Base-by-base conservation (phyloP, 1,140 invertebrate species). In the Papilio machaon region DNA sequence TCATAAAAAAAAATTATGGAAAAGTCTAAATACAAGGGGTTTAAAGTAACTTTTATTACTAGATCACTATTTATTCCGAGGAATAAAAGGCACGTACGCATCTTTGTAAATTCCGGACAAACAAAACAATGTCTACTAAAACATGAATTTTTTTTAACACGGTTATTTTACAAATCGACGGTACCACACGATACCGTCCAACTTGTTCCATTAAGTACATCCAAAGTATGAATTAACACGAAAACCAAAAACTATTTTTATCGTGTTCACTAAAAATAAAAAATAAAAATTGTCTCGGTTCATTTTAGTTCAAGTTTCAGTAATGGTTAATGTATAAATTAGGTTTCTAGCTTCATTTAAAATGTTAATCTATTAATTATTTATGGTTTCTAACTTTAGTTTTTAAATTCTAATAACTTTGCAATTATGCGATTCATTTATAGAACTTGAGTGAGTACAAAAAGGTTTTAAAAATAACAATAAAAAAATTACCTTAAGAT, bases 151-250 rank as follows among this genome's bases (percentile, higher is more conserved):
- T 58, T 49, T 15, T 52, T 58, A 52, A 35, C 49, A 38, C 30
- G 17, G 11, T 23, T 49, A 77, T 23, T 17, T 60, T 8, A n/a
- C 11, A 19, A 78, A 64, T 79, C 77, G 77, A 79, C 67, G 54
- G 77, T 79, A 79, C 77, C 54, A 79, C 43, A 79, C 77, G 17
- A 60, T 46, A 46, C 77, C 77, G 17, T 15, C 77, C 58, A 38
- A 79, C 58, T 19, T 46, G 19, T 46, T 38, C 77, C 67, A 79
- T 67, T 30, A 79, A 64, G 67, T 79, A 79, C 10, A 67, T 38
- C 35, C 11, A 46, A 64, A 64, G 35, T 67, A 64, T 15, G 54
- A 79, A 67, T 79, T 79, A 64, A 64, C 54, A 64, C 43, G 38
- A 79, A 70, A 79, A 64, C 54, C 60, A 78, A 58, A 78, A 47